These are phyloP conservation scores for Bugula neritina DNA, from an alignment of 2,888 invertebrate species.

Conservation along the genomic window DNA sequence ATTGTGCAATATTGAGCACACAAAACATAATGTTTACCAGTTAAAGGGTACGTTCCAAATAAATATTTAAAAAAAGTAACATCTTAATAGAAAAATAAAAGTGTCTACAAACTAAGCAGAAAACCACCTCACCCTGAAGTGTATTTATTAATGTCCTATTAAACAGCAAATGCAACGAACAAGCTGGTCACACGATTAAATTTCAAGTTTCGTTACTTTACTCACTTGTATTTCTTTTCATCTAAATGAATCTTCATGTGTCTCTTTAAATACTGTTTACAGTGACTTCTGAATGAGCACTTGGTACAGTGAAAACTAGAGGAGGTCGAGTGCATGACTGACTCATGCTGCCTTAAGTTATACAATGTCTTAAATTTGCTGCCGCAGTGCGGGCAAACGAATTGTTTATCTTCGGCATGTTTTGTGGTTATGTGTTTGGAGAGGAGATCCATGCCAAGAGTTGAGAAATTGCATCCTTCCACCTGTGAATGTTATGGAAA, in stretches of 20 bases:
- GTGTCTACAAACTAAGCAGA: too few relatives aligned
- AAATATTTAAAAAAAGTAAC: too few relatives aligned
- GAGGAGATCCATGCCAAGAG: neutral
- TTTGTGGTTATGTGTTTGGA: neutral
- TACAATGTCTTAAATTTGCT: neutral
- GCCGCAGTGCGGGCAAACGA: neutral
- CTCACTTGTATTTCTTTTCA: neutral
- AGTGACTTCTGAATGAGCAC: constrained; percentile 1
- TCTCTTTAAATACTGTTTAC: neutral
- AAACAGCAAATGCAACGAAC: too few relatives aligned
- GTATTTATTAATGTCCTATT: too few relatives aligned
- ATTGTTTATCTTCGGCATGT: neutral
- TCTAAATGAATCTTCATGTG: constrained; percentile 21
- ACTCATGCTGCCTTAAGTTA: constrained; percentile 23
- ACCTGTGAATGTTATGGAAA: neutral
- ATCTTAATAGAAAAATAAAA: too few relatives aligned
- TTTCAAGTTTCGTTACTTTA: too few relatives aligned
- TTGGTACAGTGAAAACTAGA: neutral
- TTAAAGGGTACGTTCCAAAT: too few relatives aligned
- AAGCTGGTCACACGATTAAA: too few relatives aligned
- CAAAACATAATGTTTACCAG: too few relatives aligned
- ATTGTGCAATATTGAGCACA: neutral
- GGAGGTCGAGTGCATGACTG: neutral
- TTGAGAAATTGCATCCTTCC: neutral
- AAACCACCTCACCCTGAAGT: too few relatives aligned